These are phyloP conservation scores for Orchestia grillus DNA, from an alignment of 1,140 invertebrate genomes.

Conservation along the genomic window DNA sequence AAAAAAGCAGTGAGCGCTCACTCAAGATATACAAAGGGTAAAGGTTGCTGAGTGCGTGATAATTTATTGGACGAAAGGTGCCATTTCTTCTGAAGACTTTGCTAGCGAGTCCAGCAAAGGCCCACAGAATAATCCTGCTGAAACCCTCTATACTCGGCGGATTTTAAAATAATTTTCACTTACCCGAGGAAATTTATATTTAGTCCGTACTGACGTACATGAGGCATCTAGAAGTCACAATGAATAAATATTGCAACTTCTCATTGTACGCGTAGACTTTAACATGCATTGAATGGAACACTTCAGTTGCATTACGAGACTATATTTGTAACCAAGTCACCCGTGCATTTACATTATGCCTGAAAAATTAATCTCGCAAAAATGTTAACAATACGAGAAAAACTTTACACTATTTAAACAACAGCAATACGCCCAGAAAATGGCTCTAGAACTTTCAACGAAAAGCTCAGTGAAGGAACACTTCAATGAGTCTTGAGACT, in stretches of 20 bases:
- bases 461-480: not conserved
- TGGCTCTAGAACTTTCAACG: not conserved
- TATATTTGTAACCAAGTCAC: too few relatives aligned
- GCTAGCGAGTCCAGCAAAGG: not conserved
- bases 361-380: too few relatives aligned
- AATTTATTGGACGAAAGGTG: not conserved
- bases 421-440: not conserved
- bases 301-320: not conserved
- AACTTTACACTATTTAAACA: not conserved
- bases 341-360: too few relatives aligned
- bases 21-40: not conserved
- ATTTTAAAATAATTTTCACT: not conserved
- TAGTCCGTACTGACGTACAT: not conserved
- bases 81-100: not conserved
- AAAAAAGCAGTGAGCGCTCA: not conserved
- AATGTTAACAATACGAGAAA: not conserved
- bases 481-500: not conserved
- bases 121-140: not conserved
- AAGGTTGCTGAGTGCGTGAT: not conserved
- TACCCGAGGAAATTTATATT: not conserved
- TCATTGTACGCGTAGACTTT: not conserved
- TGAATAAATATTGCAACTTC: not conserved
- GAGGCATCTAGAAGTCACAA: not conserved
- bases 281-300: not conserved
- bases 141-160: not conserved